A percentile compares a stretch with the other conserved stretches of the same genome.
Evolutionary conservation across 2,888 invertebrate genomes (phyloP).

Genomic region (Nesidiocoris tenuis): DNA sequence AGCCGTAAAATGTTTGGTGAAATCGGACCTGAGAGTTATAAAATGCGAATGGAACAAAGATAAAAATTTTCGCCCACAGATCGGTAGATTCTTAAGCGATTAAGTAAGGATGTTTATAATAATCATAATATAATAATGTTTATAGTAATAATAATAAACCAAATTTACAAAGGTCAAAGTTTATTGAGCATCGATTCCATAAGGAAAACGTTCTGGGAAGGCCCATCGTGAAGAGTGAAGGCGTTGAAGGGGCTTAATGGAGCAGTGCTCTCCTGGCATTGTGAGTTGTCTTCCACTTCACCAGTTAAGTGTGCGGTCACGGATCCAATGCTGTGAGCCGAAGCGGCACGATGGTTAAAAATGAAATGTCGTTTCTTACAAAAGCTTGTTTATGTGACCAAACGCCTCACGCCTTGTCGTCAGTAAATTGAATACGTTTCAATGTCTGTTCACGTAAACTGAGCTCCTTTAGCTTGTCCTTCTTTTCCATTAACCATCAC

Average conservation of each 20-base stretch:
- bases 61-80: no score
- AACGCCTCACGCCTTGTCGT: neutral
- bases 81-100: no score
- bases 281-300: conserved; percentile 23
- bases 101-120: no score
- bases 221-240: conserved; percentile 7
- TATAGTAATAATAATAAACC: no score
- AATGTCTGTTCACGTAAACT: neutral
- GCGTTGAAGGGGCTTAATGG: conserved; percentile 5
- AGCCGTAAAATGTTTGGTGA: no score
- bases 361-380: conserved; percentile 13
- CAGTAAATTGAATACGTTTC: neutral
- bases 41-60: no score
- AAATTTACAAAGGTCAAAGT: no score
- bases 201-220: no score
- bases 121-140: no score
- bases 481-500: no score
- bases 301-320: conserved; percentile 37
- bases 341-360: conserved; percentile 22
- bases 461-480: neutral
- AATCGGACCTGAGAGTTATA: no score
- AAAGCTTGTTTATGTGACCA: conserved; percentile 35
- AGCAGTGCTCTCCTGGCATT: conserved; percentile 6
- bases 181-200: no score
- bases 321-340: conserved; percentile 4